phyloP scores from a whole-genome alignment of 2,888 invertebrate genomes.

The Patella depressa region DNA sequence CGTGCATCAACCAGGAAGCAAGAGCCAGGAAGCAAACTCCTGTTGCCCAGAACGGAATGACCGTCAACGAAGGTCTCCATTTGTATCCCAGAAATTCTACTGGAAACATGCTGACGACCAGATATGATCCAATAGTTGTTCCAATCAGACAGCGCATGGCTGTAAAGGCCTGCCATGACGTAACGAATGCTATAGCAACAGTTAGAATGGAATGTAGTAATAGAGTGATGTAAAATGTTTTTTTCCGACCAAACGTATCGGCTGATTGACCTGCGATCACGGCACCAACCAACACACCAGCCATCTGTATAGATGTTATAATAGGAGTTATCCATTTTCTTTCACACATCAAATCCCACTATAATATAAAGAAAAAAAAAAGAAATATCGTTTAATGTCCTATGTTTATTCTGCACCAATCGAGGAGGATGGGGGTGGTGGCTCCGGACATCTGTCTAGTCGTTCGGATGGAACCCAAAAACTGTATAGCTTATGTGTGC shows the following conservation, averaged over 20 bases:
- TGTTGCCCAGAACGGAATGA: slow-evolving; percentile 42
- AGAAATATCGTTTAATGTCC: neutral
- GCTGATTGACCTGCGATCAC: slow-evolving; percentile 40
- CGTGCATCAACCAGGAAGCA: slow-evolving; percentile 39
- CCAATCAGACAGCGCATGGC: slow-evolving; percentile 45
- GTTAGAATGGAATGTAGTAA: slow-evolving; percentile 31
- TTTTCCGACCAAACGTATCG: slow-evolving; percentile 45
- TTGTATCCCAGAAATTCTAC: slow-evolving; percentile 44
- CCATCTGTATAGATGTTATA: slow-evolving; percentile 48
- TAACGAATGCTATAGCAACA: slow-evolving; percentile 39
- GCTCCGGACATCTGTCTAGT: too few species aligned
- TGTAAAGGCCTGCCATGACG: slow-evolving; percentile 51
- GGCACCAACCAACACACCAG: slow-evolving; percentile 43
- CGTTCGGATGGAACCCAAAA: too few species aligned
- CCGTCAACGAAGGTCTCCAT: slow-evolving; percentile 33
- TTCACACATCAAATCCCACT: slow-evolving; percentile 49
- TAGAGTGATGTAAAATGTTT: slow-evolving; percentile 37
- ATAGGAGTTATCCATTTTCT: slow-evolving; percentile 40
- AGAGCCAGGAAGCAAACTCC: slow-evolving; percentile 40
- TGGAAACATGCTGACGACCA: slow-evolving; percentile 31
- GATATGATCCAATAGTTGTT: slow-evolving; percentile 24
- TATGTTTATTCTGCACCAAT: neutral
- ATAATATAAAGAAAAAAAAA: slow-evolving; percentile 21
- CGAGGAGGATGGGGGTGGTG: neutral
- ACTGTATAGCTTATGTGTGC: too few species aligned